A percentile compares a stretch with the other conserved stretches of the same genome.
Evolutionary conservation across 2,888 invertebrate genomes (phyloP).

Genomic region (Pemphredon lugubris): DNA sequence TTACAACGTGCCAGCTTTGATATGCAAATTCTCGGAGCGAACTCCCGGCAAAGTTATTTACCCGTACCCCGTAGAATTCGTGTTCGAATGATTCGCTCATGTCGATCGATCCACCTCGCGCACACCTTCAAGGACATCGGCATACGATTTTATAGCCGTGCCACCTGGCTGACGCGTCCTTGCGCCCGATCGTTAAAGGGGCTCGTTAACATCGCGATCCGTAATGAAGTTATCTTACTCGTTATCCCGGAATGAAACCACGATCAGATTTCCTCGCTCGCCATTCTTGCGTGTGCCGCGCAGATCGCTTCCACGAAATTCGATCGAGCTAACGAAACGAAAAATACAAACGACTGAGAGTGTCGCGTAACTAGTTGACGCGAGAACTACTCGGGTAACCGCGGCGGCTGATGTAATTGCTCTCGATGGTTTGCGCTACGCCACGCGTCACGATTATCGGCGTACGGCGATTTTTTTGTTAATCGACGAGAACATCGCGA

Average conservation of each 20-base stretch:
- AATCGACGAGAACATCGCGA: too few relatives aligned
- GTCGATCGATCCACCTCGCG: slow-evolving; percentile 8
- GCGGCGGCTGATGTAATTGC: not conserved
- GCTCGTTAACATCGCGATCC: slow-evolving; percentile 33
- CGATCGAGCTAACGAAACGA: too few relatives aligned
- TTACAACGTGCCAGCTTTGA: slow-evolving; percentile 38
- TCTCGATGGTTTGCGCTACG: not conserved
- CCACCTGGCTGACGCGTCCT: slow-evolving; percentile 1
- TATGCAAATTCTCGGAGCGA: slow-evolving; percentile 32
- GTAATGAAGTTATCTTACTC: slow-evolving; percentile 20
- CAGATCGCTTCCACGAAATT: too few relatives aligned
- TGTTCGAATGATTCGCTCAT: slow-evolving; percentile 8
- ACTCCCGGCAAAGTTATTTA: slow-evolving; percentile 18
- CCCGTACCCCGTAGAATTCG: not conserved
- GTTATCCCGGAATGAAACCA: slow-evolving; percentile 14
- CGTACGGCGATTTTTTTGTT: not conserved
- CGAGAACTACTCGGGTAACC: not conserved
- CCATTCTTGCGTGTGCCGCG: not conserved
- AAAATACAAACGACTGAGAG: too few relatives aligned
- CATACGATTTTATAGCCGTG: slow-evolving; percentile 9
- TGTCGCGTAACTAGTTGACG: not conserved
- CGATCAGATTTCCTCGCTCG: not conserved
- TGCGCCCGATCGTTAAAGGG: slow-evolving; percentile 26
- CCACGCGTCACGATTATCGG: not conserved
- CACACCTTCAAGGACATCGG: not conserved